A percentile compares a stretch with the other conserved stretches of the same genome.
Conservation (phyloP, 2,113 vertebrate species). For the Sapayoa aenigma region DNA sequence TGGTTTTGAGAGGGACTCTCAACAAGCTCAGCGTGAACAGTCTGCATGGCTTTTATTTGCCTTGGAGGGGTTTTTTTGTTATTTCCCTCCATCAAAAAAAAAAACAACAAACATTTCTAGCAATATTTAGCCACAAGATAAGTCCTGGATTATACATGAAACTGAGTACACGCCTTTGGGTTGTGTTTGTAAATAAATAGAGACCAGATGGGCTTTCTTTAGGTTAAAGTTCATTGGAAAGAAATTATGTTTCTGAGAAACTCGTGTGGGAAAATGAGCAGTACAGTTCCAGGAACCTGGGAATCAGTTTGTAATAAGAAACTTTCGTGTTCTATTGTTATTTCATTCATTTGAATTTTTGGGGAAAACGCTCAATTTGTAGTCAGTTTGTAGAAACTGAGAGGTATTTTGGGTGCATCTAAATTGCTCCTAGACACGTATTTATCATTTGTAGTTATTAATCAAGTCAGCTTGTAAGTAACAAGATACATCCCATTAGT, state of each 20-base stretch:
- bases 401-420: neutral
- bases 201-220: neutral
- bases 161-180: neutral
- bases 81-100: neutral
- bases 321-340: neutral
- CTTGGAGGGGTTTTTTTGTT: neutral
- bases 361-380: neutral
- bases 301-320: neutral
- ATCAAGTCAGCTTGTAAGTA: neutral
- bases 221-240: conserved; percentile 42
- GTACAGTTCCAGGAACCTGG: neutral
- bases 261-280: conserved; percentile 26
- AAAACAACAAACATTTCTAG: neutral
- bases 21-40: neutral
- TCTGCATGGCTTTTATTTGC: neutral
- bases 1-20: neutral
- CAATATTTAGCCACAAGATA: neutral
- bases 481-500: neutral
- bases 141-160: neutral
- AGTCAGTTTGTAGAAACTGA: neutral
- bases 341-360: neutral
- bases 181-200: conserved; percentile 32
- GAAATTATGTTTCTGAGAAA: neutral
- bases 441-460: neutral
- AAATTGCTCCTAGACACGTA: neutral